These are phyloP conservation scores for Sebastes steindachneri DNA, from an alignment of 2,797 vertebrate species.

Conservation along the genomic window DNA sequence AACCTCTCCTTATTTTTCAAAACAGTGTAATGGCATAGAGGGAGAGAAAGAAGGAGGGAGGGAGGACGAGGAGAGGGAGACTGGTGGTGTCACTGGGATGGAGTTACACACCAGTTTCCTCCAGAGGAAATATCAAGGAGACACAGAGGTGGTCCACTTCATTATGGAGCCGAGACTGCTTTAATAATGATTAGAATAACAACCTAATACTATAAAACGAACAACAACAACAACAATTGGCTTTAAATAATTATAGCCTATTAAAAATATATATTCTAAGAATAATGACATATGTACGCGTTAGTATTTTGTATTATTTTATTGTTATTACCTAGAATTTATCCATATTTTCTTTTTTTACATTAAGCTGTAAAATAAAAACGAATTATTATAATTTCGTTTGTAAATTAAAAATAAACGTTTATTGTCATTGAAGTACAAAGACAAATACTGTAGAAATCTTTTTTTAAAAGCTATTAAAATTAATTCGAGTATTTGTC, in stretches of 20 bases:
- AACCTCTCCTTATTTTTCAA: conserved; percentile 85
- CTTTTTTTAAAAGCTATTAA: neutral
- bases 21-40: conserved; percentile 74
- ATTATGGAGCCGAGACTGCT: neutral
- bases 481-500: neutral
- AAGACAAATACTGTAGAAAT: neutral
- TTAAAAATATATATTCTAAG: neutral
- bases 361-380: neutral
- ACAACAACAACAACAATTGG: neutral
- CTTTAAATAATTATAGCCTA: neutral
- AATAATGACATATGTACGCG: neutral
- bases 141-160: conserved; percentile 34
- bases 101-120: conserved; percentile 45
- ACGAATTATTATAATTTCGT: neutral
- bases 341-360: neutral
- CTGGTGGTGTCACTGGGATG: conserved; percentile 54
- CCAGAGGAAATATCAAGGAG: conserved; percentile 47
- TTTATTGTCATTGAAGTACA: neutral
- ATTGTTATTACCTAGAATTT: neutral
- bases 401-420: neutral
- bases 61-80: neutral
- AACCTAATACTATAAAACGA: neutral
- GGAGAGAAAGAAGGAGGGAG: neutral
- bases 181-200: conserved; percentile 5
- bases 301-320: neutral